Percentiles rank a stretch among this genome's conserved stretches.
phyloP scores from a whole-genome alignment of 2,113 vertebrate species.

The Xenopus laevis region DNA sequence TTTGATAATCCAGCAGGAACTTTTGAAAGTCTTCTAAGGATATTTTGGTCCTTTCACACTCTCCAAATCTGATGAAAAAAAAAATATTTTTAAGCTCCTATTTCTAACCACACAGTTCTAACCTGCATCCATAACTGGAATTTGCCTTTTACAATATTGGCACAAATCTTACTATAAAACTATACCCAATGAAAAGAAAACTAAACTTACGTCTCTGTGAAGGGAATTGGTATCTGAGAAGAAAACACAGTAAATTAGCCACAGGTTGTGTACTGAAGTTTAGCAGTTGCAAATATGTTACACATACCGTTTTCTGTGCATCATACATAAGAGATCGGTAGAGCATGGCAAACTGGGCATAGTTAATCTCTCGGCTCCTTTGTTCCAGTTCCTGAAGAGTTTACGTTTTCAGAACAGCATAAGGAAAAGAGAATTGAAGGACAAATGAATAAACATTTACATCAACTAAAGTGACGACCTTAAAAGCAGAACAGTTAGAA shows the following conservation, averaged over 20 bases:
- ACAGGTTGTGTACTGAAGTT: too few relatives aligned
- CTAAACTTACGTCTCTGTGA: accelerated
- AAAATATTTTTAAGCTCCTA: slow-evolving; percentile 8
- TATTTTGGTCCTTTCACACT: slow-evolving; percentile 72
- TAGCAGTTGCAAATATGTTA: accelerated
- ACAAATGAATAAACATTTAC: neutral
- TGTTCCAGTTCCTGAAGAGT: slow-evolving; percentile 83
- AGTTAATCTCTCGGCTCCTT: slow-evolving; percentile 88
- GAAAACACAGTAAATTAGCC: accelerated
- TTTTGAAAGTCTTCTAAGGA: slow-evolving; percentile 82
- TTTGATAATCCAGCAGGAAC: slow-evolving; percentile 87
- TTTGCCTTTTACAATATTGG: too few relatives aligned
- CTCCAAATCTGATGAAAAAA: slow-evolving; percentile 66
- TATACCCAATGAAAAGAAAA: too few relatives aligned
- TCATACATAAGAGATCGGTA: slow-evolving; percentile 96
- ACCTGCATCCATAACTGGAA: too few relatives aligned
- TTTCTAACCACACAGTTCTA: neutral
- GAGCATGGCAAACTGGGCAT: slow-evolving; percentile 89
- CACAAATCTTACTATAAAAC: too few relatives aligned
- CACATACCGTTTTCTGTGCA: slow-evolving; percentile 86
- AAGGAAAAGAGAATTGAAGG: neutral
- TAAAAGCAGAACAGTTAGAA: too few relatives aligned
- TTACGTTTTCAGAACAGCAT: too few relatives aligned
- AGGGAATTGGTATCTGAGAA: neutral
- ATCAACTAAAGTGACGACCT: too few relatives aligned